phyloP scores from a whole-genome alignment of 2,797 vertebrate species.

The Alcedo atthis region DNA sequence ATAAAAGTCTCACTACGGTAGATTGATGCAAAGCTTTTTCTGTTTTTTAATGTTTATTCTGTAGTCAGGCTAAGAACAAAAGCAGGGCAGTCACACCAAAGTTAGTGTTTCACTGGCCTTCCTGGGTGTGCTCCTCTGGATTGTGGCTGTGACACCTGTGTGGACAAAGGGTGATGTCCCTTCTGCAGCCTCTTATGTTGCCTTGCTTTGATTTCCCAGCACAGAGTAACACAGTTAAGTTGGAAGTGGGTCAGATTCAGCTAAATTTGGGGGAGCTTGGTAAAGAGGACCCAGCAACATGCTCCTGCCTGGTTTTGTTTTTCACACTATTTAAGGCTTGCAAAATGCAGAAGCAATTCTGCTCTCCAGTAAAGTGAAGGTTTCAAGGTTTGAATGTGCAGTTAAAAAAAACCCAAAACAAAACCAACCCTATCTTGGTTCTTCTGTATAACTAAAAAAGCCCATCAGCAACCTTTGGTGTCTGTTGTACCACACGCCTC shows the following conservation, averaged over 20 bases:
- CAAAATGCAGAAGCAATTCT: slow-evolving; percentile 4
- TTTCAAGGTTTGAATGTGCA: neutral
- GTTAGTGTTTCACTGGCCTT: neutral
- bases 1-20: neutral
- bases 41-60: neutral
- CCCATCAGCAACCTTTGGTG: neutral
- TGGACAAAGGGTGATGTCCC: neutral
- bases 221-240: neutral
- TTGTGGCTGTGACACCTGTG: neutral
- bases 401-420: neutral
- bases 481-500: neutral
- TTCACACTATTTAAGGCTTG: neutral
- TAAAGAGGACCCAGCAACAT: neutral
- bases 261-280: slow-evolving; percentile 16
- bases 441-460: neutral
- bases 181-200: neutral
- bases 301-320: neutral
- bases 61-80: neutral
- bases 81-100: neutral
- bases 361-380: neutral
- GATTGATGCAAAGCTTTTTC: neutral
- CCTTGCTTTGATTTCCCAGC: slow-evolving; percentile 10
- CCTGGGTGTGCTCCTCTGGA: neutral
- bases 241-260: slow-evolving; percentile 14
- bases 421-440: neutral